Percentiles rank a stretch among this genome's conserved stretches.
Evolutionary conservation across 2,888 invertebrate genomes (phyloP).

Genomic region (Byasa hedistus): DNA sequence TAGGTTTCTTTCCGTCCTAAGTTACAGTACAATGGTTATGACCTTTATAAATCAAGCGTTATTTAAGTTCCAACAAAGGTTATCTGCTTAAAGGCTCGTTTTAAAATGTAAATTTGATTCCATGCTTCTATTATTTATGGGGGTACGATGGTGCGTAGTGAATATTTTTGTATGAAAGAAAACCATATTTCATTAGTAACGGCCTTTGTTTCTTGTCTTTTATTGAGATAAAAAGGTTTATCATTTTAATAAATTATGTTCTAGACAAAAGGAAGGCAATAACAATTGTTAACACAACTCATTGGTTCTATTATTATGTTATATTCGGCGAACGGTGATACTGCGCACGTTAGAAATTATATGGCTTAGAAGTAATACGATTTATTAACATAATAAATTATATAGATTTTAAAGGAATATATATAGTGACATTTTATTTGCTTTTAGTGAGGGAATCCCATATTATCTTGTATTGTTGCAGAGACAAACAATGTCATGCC

Average conservation of each 20-base stretch:
- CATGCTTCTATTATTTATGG: conserved; percentile 14
- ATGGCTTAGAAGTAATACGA: neutral
- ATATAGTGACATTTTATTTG: no score
- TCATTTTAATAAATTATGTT: conserved; percentile 19
- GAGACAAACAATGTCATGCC: no score
- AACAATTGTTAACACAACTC: neutral
- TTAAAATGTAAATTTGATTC: conserved; percentile 22
- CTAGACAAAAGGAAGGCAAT: conserved; percentile 3
- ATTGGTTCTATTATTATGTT: neutral
- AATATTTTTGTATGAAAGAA: conserved; percentile 22
- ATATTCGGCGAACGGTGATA: neutral
- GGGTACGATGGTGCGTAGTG: conserved; percentile 7
- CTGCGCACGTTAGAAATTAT: neutral
- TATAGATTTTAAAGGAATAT: no score
- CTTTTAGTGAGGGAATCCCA: no score
- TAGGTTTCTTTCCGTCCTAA: conserved; percentile 2
- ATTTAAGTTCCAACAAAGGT: conserved; percentile 19
- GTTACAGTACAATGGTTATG: neutral
- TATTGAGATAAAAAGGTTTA: conserved; percentile 17
- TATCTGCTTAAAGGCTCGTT: conserved; percentile 10
- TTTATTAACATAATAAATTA: no score
- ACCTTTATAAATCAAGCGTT: conserved; percentile 6
- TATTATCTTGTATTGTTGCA: no score
- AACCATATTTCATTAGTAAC: conserved; percentile 24
- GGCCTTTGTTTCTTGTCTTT: conserved; percentile 17